Evolutionary conservation across 2,888 invertebrate species (phyloP), one percentile per base, ranked within the genome.

Genomic region (Volucella inflata): DNA sequence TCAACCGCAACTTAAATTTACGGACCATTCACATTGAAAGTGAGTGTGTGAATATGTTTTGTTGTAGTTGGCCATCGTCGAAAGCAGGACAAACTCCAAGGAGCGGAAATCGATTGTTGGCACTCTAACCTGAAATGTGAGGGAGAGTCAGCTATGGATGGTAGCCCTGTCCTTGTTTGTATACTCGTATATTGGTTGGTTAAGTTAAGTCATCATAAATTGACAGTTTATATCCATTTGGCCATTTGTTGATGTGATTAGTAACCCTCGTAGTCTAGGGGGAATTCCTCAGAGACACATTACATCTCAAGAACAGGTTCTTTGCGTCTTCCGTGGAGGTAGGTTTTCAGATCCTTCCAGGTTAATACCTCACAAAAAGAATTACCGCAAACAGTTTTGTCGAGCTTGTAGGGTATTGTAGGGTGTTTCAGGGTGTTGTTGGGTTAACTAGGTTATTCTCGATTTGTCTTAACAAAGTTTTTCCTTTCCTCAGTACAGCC

Each of bases 201-300:
- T 30, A 74, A 84, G 70, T 84, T 80, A 84, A 80, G 84, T 60
- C 60, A 84, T 76, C 84, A 84, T 84, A 84, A 84, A 84, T 84
- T 71, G 84, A 76, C 75, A 65, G 80, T 84, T 84, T 80, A 76
- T 84, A 80, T 76, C 84, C 65, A 75, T 70, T 74, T 75, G 40
- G 65, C 40, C 21, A 59, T 74, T 30, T 51, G 74, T 70, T 79
- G 75, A 74, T 84, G 70, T 79, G 53, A 14, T 67, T 50, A 67
- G 14, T 17, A 55, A 79, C 74, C 79, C 74, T 51, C 30, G 30
- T 30, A 30, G 68, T 67, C 62, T 21, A 59, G 36, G 50, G 60
- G 42, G 67, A 55, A 62, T 62, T 55, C 60, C 50, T 36, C 57
- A 44, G 44, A 50, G 30, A 30, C 30, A 67, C 71, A 57, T 55